Evolutionary conservation across 2,113 vertebrate genomes (phyloP), one percentile per base, ranked within the genome.

Genomic region (Rhadina sibilatrix): DNA sequence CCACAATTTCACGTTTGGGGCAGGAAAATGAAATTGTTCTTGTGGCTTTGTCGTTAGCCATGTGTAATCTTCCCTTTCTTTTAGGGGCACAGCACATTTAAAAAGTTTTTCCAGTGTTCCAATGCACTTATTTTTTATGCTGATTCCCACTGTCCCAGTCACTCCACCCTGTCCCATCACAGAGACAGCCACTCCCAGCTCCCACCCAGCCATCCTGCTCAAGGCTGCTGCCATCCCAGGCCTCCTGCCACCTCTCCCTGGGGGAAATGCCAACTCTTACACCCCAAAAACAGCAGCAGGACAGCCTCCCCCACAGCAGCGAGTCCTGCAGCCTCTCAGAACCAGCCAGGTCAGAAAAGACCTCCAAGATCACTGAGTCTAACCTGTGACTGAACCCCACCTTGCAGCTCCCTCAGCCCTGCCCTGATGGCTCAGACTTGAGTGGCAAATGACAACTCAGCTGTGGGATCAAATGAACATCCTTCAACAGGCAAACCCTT

Each of bases 271-370:
- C n/a, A 12, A 42, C 12, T 21, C 6, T 2, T 20, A 7, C 22
- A 11, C 22, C 53, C 59, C 17, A 6, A 30, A 10, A 6, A 0
- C 6, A 38, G n/a, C 56, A 16, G 9, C 5, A 4, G 38, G 19
- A 21, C 65, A 44, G 24, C 12, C 16, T 52, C 23, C 27, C 35
- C 11, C 6, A 6, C 47, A 84, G 74, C 35, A 64, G 37, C 0
- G 0, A 21, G 21, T 65, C 65, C 85, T 31, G 27, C 52, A n/a
- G 19, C 81, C 54, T 49, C 57, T 19, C 20, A 33, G 35, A 49
- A 40, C 35, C 54, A 54, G 23, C 8, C 63, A 56, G 47, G 10
- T 11, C 40, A 40, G 63, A 76, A 54, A 27, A 54, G n/a, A 54
- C 5, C 18, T 35, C 54, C 25, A 27, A 54, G 40, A 35, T 21